These are phyloP conservation scores for Gymnorhina tibicen DNA, from an alignment of 2,113 vertebrate species.

Conservation along the genomic window DNA sequence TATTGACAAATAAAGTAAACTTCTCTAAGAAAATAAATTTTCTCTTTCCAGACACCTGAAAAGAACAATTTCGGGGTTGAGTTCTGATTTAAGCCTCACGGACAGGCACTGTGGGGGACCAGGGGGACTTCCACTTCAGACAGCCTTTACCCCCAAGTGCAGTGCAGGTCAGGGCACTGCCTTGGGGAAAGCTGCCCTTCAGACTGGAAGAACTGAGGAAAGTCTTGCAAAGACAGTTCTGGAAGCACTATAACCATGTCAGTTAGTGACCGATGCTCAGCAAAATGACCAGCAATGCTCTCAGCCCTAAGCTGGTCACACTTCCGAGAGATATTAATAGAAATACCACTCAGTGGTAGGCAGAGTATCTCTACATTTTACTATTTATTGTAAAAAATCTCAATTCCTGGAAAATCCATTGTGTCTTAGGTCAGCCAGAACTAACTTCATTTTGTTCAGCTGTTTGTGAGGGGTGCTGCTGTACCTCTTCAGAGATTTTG, in stretches of 20 bases:
- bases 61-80: not conserved
- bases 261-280: not conserved
- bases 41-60: not conserved
- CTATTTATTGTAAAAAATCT: not conserved
- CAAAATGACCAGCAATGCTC: not conserved
- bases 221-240: not conserved
- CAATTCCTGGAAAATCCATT: not conserved
- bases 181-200: not conserved
- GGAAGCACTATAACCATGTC: not conserved
- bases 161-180: not conserved
- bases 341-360: not conserved
- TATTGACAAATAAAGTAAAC: constrained; percentile 6
- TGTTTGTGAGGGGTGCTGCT: not conserved
- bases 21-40: not conserved
- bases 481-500: not conserved
- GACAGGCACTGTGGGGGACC: not conserved
- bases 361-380: not conserved
- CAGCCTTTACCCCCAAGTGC: not conserved
- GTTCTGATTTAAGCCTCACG: not conserved
- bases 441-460: not conserved
- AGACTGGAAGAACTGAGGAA: not conserved
- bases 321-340: not conserved
- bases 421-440: not conserved
- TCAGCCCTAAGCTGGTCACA: not conserved
- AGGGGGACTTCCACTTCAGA: not conserved